These are phyloP conservation scores for Numenius phaeopus DNA, from an alignment of 2,797 vertebrate species.

Conservation along the genomic window DNA sequence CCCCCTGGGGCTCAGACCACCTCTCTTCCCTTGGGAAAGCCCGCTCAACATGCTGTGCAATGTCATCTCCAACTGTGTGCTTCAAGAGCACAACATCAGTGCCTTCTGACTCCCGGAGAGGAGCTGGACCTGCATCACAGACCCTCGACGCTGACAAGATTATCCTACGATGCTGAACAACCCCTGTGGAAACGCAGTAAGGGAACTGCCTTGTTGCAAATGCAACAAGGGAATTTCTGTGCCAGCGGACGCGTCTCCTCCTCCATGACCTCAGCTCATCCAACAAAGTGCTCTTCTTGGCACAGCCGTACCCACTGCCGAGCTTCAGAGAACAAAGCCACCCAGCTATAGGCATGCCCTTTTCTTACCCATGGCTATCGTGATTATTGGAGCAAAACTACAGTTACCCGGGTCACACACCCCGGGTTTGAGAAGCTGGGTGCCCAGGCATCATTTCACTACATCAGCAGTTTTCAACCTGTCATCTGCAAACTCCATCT, in stretches of 20 bases:
- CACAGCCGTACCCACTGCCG: not conserved
- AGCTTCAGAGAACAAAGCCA: not conserved
- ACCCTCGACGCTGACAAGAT: rapidly evolving
- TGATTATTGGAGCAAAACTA: not conserved
- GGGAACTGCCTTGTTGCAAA: too few species aligned
- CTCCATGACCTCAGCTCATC: not conserved
- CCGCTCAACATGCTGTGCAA: not conserved
- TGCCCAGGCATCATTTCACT: not conserved
- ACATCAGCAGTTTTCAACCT: rapidly evolving
- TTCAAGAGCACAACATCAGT: not conserved
- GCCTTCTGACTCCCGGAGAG: not conserved
- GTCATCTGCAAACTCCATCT: not conserved
- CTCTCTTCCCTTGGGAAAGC: not conserved
- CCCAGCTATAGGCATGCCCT: not conserved
- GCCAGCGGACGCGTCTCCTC: not conserved
- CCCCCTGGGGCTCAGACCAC: not conserved
- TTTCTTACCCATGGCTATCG: not conserved
- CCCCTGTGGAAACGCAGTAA: not conserved
- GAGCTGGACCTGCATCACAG: not conserved
- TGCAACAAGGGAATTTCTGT: not conserved
- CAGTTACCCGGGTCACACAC: not conserved
- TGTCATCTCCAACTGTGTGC: not conserved
- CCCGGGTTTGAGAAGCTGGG: not conserved
- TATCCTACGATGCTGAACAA: not conserved
- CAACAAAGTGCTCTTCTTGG: not conserved